Percentiles rank a stretch among this genome's conserved stretches.
Conservation (phyloP, 2,888 invertebrate species). For the Meteorus colon region DNA sequence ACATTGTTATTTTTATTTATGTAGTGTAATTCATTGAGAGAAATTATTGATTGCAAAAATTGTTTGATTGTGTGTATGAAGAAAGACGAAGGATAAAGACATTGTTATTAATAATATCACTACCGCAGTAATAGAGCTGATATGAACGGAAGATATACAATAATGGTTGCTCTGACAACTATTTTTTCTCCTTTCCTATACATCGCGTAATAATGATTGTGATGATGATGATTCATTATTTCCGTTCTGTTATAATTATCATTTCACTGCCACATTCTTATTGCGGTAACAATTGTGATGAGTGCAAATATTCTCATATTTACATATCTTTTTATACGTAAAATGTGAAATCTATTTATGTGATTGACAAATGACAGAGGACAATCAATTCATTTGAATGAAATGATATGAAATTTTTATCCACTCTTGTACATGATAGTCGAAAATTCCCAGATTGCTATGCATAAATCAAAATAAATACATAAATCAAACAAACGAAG, state of each 20-base stretch:
- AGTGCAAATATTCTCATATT: neutral
- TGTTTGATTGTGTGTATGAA: constrained; percentile 16
- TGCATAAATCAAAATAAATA: no score
- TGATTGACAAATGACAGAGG: no score
- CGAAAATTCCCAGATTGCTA: no score
- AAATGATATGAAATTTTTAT: no score
- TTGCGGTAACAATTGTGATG: neutral
- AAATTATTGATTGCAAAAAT: neutral
- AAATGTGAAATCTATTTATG: no score
- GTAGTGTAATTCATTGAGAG: no score
- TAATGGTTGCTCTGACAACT: constrained; percentile 7
- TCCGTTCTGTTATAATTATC: constrained; percentile 27
- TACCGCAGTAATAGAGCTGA: constrained; percentile 13
- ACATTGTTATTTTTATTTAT: no score
- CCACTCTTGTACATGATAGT: no score
- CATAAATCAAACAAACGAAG: no score
- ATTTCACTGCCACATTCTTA: neutral
- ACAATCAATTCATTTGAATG: no score
- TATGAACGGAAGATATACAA: neutral
- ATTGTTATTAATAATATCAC: constrained; percentile 18
- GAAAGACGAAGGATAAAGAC: neutral
- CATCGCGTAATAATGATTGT: constrained; percentile 13
- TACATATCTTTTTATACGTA: no score
- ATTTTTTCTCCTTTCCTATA: neutral
- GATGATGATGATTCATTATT: constrained; percentile 23